These are phyloP conservation scores for Orycteropus afer DNA, from an alignment of 2,113 vertebrate species.

Conservation along the genomic window DNA sequence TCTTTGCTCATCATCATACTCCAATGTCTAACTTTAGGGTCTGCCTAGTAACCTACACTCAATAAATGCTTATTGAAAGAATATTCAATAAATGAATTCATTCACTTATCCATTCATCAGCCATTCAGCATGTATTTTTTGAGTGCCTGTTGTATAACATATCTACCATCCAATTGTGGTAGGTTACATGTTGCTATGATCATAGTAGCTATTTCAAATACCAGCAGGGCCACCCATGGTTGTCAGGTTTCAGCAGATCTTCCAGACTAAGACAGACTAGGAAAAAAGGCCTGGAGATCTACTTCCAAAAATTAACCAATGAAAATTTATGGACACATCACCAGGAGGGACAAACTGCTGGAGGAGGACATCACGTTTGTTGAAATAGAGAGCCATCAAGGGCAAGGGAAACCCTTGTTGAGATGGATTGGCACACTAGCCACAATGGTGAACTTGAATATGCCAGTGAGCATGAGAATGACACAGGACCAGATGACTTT, in stretches of 20 bases:
- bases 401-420: background rate
- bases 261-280: background rate
- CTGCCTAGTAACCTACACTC: background rate
- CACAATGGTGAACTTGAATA: background rate
- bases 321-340: background rate
- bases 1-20: background rate
- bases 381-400: background rate
- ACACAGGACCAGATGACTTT: background rate
- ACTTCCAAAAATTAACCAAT: background rate
- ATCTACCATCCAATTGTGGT: background rate
- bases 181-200: background rate
- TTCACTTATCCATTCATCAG: background rate
- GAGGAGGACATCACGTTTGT: background rate
- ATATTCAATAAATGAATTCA: no score
- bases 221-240: background rate
- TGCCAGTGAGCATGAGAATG: background rate
- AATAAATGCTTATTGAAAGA: background rate
- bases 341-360: background rate
- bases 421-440: background rate
- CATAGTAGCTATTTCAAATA: background rate
- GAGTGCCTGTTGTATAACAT: background rate
- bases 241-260: background rate
- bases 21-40: rapidly evolving
- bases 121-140: background rate
- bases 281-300: background rate